Evolutionary conservation across 64 coral and sea anemone genomes (phyloP).

Genomic region (Platygyra sinensis): DNA sequence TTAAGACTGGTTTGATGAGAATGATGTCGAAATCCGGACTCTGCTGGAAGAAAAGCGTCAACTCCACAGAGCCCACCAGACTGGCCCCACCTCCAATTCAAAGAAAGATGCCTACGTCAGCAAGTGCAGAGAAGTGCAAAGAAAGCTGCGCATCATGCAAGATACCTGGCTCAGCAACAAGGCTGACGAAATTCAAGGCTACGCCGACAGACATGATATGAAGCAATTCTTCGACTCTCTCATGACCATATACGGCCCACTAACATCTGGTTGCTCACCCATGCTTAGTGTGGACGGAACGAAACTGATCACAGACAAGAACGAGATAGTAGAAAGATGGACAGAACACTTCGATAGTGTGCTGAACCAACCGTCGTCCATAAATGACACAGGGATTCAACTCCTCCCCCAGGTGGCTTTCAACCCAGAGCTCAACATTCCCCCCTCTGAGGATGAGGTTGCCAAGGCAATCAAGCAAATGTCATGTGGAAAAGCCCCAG

Average conservation of each 20-base stretch:
- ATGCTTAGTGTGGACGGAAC: not conserved
- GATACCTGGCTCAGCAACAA: slow-evolving; percentile 5
- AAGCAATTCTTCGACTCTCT: slow-evolving; percentile 26
- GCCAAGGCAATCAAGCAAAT: slow-evolving; percentile 37
- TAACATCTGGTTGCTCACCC: not conserved
- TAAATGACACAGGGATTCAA: slow-evolving; percentile 12
- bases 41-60: slow-evolving; percentile 40
- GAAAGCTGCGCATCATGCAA: not conserved
- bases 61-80: slow-evolving; percentile 18
- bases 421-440: slow-evolving; percentile 20
- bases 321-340: too few relatives aligned
- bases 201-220: slow-evolving; percentile 19
- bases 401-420: not conserved
- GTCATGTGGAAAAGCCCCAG: slow-evolving; percentile 12
- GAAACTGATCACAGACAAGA: not conserved
- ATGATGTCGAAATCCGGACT: not conserved
- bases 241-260: slow-evolving; percentile 17
- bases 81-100: not conserved
- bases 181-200: slow-evolving; percentile 22
- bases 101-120: slow-evolving; percentile 18
- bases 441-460: slow-evolving; percentile 2
- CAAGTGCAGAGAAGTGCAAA: not conserved
- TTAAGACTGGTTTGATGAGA: slow-evolving; percentile 43
- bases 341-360: slow-evolving; percentile 22
- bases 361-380: not conserved